Conservation (phyloP, 2,888 invertebrate genomes). For the Chaetogeoica ovagalla region DNA sequence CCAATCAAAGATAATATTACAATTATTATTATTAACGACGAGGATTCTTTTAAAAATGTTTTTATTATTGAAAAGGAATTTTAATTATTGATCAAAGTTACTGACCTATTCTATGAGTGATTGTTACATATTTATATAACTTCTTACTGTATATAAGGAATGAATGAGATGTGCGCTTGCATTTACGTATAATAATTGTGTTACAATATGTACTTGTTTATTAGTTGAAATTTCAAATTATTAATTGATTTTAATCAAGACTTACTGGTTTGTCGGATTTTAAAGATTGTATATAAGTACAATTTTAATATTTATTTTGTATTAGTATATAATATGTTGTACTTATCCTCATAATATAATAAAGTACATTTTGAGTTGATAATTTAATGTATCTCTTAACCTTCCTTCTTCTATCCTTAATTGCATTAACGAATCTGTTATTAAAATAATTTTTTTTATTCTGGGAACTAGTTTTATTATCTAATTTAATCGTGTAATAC, state of each 20-base stretch:
- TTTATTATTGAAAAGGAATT: conserved; percentile 11
- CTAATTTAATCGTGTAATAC: too few relatives aligned
- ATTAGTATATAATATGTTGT: neutral
- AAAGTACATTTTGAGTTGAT: too few relatives aligned
- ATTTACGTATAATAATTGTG: too few relatives aligned
- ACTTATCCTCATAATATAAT: neutral
- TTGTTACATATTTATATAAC: neutral
- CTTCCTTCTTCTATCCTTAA: too few relatives aligned
- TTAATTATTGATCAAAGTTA: neutral
- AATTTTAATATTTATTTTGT: neutral
- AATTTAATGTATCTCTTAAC: too few relatives aligned
- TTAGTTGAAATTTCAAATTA: neutral
- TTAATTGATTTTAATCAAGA: neutral
- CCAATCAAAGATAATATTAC: neutral
- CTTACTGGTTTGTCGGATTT: neutral
- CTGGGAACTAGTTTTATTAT: too few relatives aligned
- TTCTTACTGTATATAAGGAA: too few relatives aligned
- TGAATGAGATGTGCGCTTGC: too few relatives aligned
- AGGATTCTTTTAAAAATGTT: neutral
- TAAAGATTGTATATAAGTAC: neutral
- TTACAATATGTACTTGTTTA: too few relatives aligned
- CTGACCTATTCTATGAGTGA: neutral
- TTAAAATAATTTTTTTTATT: too few relatives aligned
- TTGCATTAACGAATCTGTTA: too few relatives aligned
- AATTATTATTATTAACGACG: neutral